Base-by-base conservation (phyloP, 1,140 invertebrate genomes). In the Liolophura sinensis region DNA sequence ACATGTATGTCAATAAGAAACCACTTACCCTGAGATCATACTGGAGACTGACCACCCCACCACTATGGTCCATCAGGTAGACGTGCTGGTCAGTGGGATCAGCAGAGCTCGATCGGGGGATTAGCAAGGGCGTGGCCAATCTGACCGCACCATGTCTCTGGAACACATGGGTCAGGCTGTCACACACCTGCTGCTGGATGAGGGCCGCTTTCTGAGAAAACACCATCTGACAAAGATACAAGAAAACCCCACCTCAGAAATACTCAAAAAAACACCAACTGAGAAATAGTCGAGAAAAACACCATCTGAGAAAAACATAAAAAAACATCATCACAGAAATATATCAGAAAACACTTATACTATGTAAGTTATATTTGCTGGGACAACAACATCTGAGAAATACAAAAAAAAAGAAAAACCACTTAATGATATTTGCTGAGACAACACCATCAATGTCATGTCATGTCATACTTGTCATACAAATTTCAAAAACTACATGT, bases 21-120 rank as follows among this genome's bases (percentile, higher is more conserved):
- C 22, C 16, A 62, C 69, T 67, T 69, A 83, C 86, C 80, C 84
- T 78, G 31, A 84, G 77, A 77, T 86, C 82, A 78, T 92, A 90
- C 0, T 93, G 93, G 59, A 96, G 79, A 31, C 89, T 88, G 31
- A 95, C 91, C 14, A 96, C 88, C 64, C 88, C 88, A 0, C 94
- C 94, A 46, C 89, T 91, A 59, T 91, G 88, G 9, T 93, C 93
- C 92, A 97, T 96, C 0, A 95, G 78, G 68, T 89, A 78, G 0
- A 93, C 92, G 63, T 88, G 88, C 15, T 89, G 60, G 12, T 81
- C 78, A 60, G 57, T 62, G n/a, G 69, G 57, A 12, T 69, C 68
- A 67, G 79, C 80, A 16, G 77, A 20, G 12, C 67, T 64, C 9
- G 88, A 90, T 14, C 90, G 88, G 0, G 93, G 93, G 76, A 91